phyloP scores from a whole-genome alignment of 1,140 invertebrate genomes.

The Eurosta solidaginis region DNA sequence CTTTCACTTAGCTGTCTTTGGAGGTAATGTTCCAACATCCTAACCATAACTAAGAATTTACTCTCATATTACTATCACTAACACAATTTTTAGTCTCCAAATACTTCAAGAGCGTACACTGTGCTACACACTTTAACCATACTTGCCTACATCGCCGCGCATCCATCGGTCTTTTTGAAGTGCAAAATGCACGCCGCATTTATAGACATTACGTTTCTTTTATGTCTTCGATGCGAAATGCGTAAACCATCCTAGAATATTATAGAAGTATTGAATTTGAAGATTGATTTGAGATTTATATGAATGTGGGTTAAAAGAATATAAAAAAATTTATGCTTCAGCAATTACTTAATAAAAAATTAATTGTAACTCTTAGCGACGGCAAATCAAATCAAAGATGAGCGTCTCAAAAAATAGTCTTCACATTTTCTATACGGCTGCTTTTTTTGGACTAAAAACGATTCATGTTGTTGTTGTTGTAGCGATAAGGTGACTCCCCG shows the following conservation, averaged over 20 bases:
- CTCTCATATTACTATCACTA: too few species aligned
- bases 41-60: too few species aligned
- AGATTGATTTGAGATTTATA: not conserved
- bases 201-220: not conserved
- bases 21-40: too few species aligned
- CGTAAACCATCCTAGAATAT: not conserved
- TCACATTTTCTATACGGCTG: not conserved
- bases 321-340: not conserved
- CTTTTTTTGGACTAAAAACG: not conserved
- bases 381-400: not conserved
- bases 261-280: not conserved
- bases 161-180: constrained; percentile 2
- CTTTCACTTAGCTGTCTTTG: too few species aligned
- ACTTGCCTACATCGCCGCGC: not conserved
- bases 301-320: not conserved
- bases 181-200: not conserved
- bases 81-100: too few species aligned
- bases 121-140: too few species aligned
- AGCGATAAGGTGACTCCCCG: too few species aligned
- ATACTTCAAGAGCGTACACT: too few species aligned
- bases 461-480: too few species aligned
- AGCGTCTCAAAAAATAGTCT: not conserved
- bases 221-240: not conserved
- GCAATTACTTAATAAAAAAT: not conserved
- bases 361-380: not conserved